Conservation (phyloP, 2,113 vertebrate species). For the Dinomys branickii region DNA sequence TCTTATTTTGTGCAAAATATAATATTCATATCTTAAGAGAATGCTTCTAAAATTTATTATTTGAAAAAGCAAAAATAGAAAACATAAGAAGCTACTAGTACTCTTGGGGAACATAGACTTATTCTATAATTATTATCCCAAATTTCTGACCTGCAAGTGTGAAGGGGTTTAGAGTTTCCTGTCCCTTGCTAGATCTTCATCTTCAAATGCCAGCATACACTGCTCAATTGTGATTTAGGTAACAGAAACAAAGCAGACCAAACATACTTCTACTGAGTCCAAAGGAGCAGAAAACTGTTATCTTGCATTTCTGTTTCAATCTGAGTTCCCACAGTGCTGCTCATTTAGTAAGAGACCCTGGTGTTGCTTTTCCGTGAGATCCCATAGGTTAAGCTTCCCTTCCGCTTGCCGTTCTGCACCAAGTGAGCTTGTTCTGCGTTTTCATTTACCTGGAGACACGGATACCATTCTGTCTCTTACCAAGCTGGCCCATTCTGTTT, state of each 20-base stretch:
- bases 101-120: not conserved
- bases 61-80: not conserved
- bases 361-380: not conserved
- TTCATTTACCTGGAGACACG: not conserved
- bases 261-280: not conserved
- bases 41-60: not conserved
- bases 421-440: not conserved
- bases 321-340: not conserved
- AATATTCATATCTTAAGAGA: not conserved
- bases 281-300: not conserved
- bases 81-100: not conserved
- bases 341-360: not conserved
- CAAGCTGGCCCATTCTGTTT: not conserved
- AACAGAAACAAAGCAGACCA: not conserved
- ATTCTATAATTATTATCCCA: not conserved
- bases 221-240: not conserved
- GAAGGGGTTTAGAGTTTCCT: not conserved
- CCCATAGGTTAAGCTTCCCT: not conserved
- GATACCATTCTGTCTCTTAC: not conserved
- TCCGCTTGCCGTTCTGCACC: accelerated
- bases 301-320: not conserved
- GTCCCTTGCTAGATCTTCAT: not conserved
- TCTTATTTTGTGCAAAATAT: not conserved
- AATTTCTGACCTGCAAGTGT: not conserved
- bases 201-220: not conserved